Percentiles rank a stretch among this genome's conserved stretches.
Conservation (phyloP, 2,113 vertebrate genomes). For the Grus americana region DNA sequence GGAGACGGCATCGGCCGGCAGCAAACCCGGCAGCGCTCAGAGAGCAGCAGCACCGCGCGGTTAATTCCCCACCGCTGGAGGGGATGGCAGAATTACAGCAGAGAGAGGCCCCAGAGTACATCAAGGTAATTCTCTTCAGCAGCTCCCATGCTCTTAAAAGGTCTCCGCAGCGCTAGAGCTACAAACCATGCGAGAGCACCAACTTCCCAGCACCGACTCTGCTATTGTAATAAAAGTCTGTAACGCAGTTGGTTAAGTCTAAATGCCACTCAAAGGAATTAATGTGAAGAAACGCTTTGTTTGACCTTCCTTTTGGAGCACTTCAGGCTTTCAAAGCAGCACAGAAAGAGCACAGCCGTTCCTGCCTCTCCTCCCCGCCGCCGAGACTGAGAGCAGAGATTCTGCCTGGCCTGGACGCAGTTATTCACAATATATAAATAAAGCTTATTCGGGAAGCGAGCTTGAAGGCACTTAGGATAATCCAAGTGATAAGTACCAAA, state of each 20-base stretch:
- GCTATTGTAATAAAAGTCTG: background rate
- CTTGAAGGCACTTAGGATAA: background rate
- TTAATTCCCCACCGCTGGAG: background rate
- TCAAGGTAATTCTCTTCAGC: background rate
- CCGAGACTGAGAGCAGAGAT: background rate
- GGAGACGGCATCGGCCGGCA: background rate
- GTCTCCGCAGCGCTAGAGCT: background rate
- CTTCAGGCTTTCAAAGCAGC: background rate
- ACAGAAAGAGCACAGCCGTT: background rate
- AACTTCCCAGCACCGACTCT: background rate
- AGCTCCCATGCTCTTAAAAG: background rate
- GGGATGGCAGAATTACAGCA: background rate
- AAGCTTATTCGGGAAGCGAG: background rate
- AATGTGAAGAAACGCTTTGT: background rate
- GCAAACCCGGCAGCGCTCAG: background rate
- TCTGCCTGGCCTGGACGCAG: background rate
- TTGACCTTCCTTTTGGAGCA: background rate
- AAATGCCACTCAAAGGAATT: background rate
- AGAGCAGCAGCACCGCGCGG: accelerated
- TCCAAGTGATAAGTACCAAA: background rate
- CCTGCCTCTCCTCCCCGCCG: background rate
- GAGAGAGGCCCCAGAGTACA: background rate
- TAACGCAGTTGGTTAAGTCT: background rate
- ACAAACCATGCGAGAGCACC: background rate
- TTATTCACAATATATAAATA: background rate